Base-by-base conservation (phyloP, 1,140 invertebrate species). In the Nymphalis io region DNA sequence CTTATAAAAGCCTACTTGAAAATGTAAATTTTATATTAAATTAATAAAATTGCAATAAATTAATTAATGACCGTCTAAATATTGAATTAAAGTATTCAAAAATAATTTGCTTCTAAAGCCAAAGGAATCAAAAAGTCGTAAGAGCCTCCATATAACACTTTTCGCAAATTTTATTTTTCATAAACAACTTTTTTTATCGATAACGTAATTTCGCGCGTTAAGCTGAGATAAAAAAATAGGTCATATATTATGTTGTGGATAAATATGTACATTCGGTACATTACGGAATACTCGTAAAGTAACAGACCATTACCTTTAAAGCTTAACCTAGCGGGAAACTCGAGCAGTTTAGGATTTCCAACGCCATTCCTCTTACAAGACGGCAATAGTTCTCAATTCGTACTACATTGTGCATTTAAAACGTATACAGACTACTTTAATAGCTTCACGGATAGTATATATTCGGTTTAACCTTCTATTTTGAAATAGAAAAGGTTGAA, bases 171-270 rank as follows among this genome's bases (percentile, higher is more conserved):
- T 55, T 55, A 55, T 16, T 27, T n/a, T 16, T 12, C 48, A 27
- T 5, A 27, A 13, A 23, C 4, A 27, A 55, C n/a, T 12, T 16
- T 21, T 62, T 15, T 8, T 5, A 33, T n/a, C 23, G 60, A 48
- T 51, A 62, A 62, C 60, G 44, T 33, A n/a, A 46, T 33, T 27
- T 16, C 44, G 23, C 23, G 60, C 44, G 16, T 48, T 62, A 62
- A 48, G 23, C 23, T n/a, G 51, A 11, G 60, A 62, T 62, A 62
- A 62, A 62, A 62, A 42, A 62, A 48, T 42, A 51, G 44, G 48
- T 20, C 44, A 48, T 44, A 21, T 62, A 48, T 48, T 42, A 38
- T 51, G 21, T 48, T 33, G 23, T 21, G 21, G 12, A 62, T 48
- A 62, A 62, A 62, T 33, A 33, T 33, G 18, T 51, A 62, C 33